These are phyloP conservation scores for Heliornis fulica DNA, from an alignment of 2,113 vertebrate species.

Conservation along the genomic window DNA sequence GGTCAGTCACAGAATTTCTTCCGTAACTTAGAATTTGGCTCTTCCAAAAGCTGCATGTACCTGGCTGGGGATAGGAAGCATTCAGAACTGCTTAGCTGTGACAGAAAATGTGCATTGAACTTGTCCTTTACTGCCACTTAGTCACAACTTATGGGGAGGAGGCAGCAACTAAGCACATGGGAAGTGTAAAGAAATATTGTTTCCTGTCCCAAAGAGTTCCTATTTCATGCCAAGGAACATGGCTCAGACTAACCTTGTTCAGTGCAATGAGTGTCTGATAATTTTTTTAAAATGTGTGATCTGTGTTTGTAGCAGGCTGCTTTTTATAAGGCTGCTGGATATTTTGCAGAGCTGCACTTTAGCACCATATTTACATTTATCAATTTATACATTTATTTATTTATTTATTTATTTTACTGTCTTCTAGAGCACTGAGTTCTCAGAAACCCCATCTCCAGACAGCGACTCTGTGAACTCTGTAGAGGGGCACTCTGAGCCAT, in stretches of 20 bases:
- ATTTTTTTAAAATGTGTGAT: background rate
- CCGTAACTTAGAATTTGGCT: background rate
- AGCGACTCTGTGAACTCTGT: constrained; percentile 95
- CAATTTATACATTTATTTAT: too few relatives aligned
- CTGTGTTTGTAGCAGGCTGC: background rate
- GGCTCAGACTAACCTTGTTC: background rate
- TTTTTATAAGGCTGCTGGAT: background rate
- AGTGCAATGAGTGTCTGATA: background rate
- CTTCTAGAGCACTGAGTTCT: constrained; percentile 92
- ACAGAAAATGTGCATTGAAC: background rate
- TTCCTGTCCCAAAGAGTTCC: background rate
- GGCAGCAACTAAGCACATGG: background rate
- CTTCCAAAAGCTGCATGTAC: background rate
- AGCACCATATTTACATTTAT: too few relatives aligned
- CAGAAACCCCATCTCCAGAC: constrained; percentile 95
- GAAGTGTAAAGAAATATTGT: background rate
- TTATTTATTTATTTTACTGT: constrained; percentile 11
- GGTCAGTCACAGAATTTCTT: background rate
- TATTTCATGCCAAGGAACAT: background rate
- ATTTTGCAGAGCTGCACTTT: background rate
- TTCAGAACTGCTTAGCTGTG: background rate
- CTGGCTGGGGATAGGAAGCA: background rate
- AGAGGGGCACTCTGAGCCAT: constrained; percentile 97
- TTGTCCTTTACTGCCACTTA: background rate
- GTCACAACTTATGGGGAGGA: background rate